phyloP scores from a whole-genome alignment of 2,113 vertebrate species.

The Entelurus aequoreus region DNA sequence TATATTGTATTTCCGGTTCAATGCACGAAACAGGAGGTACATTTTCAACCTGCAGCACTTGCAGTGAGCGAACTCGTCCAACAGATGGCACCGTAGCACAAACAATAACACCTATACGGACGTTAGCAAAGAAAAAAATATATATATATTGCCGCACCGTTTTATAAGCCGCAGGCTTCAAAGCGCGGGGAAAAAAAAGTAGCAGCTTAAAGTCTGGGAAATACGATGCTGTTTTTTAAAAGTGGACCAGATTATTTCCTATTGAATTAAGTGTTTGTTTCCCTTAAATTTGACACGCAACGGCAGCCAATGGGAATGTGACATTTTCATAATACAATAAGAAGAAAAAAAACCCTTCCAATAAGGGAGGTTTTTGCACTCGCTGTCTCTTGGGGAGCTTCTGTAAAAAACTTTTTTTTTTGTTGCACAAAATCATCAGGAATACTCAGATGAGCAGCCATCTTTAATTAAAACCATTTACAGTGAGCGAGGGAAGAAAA shows the following conservation, averaged over 20 bases:
- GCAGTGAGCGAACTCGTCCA: too few relatives aligned
- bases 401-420: slow-evolving; percentile 20
- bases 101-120: too few relatives aligned
- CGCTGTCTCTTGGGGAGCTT: slow-evolving; percentile 19
- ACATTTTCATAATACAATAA: slow-evolving; percentile 23
- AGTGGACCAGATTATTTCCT: background rate
- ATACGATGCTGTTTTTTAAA: too few relatives aligned
- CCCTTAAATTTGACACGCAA: background rate
- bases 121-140: too few relatives aligned
- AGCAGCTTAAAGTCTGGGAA: too few relatives aligned
- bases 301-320: slow-evolving; percentile 15
- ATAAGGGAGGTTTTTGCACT: slow-evolving; percentile 12
- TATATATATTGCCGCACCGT: too few relatives aligned
- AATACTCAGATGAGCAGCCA: slow-evolving; percentile 51
- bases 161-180: too few relatives aligned
- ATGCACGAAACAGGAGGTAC: too few relatives aligned
- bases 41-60: too few relatives aligned
- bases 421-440: slow-evolving; percentile 51
- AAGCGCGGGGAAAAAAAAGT: too few relatives aligned
- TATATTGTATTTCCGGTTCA: too few relatives aligned
- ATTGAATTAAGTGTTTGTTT: background rate
- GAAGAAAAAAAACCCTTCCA: slow-evolving; percentile 12
- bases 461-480: slow-evolving; percentile 70
- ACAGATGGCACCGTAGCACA: too few relatives aligned
- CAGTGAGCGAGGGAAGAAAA: slow-evolving; percentile 36